Evolutionary conservation across 2,113 vertebrate genomes (phyloP), one percentile per base, ranked within the genome.

Genomic region (Rhegmatorhina hoffmannsi): DNA sequence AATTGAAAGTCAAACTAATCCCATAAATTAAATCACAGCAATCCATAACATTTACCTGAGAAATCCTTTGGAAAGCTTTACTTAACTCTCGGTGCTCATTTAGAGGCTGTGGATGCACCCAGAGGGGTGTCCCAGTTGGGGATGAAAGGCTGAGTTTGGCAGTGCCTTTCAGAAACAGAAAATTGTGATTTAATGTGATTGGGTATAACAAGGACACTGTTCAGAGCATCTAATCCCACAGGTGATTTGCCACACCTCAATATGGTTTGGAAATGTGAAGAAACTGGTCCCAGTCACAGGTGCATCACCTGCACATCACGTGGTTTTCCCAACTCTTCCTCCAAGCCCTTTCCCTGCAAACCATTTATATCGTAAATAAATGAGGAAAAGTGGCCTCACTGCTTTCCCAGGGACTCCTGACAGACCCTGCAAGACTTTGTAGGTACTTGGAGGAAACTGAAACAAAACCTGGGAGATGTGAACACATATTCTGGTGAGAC

Each of bases 1-100:
- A 98, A 98, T 98, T 98, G 97, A 98, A 98, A 98, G 98, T 98
- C 98, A 98, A 98, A 98, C 97, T 97, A 98, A 98, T 98, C 96
- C 95, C 98, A 97, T 98, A 97, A 98, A 98, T 98, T 98, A 98
- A 98, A 98, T 98, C 97, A 97, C 94, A 97, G 94, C 95, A 90
- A 98, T 98, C 98, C 95, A 98, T 98, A 98, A 97, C 98, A 97
- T 98, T 98, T 98, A 98, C 95, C 97, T 98, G 97, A 97, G 95
- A 97, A 97, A 97, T 97, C 97, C 96, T 97, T 94, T 94, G 91
- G 84, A 94, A 97, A 98, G 91, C 97, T 96, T 97, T 97, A 97
- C 97, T 98, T 98, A 98, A 98, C 94, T 97, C 97, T 89, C 96
- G 97, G 87, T 55, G 34, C 95, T 85, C 92, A 76, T 50, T 70